These are phyloP conservation scores for Paralichthys olivaceus DNA, from an alignment of 2,113 vertebrate species.

Conservation along the genomic window DNA sequence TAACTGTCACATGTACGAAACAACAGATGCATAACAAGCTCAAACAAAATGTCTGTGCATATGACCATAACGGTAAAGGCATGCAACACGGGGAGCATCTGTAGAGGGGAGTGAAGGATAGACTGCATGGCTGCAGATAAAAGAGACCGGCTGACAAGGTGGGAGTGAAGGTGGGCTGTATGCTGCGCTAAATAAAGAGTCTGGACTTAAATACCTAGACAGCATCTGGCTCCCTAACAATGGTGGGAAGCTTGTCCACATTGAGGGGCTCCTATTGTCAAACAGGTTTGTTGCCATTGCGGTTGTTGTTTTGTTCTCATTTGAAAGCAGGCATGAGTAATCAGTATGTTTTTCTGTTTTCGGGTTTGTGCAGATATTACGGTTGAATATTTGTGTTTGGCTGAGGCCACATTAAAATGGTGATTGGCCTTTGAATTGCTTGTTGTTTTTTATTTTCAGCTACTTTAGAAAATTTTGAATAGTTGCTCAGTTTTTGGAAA, in stretches of 20 bases:
- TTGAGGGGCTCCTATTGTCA: constrained; percentile 24
- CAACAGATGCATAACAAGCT: constrained; percentile 34
- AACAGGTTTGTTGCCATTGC: constrained; percentile 21
- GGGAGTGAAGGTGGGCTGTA: constrained; percentile 66
- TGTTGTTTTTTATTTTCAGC: neutral
- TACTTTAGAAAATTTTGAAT: neutral
- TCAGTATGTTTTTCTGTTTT: constrained; percentile 34
- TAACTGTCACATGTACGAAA: neutral
- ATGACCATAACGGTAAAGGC: constrained; percentile 50
- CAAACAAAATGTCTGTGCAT: constrained; percentile 29
- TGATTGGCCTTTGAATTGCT: neutral
- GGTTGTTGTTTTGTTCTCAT: neutral
- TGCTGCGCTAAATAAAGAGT: constrained; percentile 56
- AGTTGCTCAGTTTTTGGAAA: too few relatives aligned
- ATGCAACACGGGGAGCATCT: constrained; percentile 43
- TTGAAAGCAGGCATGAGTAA: constrained; percentile 27
- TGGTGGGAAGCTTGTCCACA: constrained; percentile 35
- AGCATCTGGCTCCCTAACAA: constrained; percentile 42
- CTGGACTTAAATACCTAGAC: constrained; percentile 64
- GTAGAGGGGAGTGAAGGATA: constrained; percentile 47
- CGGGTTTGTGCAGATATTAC: constrained; percentile 9
- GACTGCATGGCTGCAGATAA: constrained; percentile 60
- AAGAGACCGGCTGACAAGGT: constrained; percentile 66
- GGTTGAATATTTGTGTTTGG: constrained; percentile 14
- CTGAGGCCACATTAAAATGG: neutral